Conservation (phyloP, 2,888 invertebrate genomes). For the Parasteatoda lunata region DNA sequence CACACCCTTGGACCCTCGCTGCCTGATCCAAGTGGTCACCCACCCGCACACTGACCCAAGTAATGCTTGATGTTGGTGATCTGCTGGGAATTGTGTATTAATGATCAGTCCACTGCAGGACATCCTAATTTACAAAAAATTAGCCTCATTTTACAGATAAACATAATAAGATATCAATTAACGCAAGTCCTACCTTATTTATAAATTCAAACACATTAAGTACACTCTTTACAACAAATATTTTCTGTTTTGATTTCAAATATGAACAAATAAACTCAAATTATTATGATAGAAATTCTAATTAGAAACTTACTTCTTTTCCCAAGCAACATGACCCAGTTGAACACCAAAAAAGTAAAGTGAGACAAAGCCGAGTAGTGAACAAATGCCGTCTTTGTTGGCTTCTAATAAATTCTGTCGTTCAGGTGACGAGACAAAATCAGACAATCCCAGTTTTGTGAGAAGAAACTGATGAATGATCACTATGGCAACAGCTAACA, state of each 20-base stretch:
- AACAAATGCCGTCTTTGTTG: conserved; percentile 93
- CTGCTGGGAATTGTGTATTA: no score
- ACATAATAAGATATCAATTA: not conserved
- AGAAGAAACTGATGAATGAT: conserved; percentile 60
- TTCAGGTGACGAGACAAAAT: conserved; percentile 14
- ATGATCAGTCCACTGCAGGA: no score
- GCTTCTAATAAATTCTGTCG: conserved; percentile 47
- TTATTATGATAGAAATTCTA: not conserved
- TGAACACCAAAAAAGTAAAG: conserved; percentile 86
- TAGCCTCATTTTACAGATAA: no score
- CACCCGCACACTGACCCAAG: no score
- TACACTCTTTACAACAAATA: not conserved
- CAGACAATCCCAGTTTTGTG: conserved; percentile 23
- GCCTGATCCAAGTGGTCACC: no score
- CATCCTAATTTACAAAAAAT: no score
- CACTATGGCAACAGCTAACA: conserved; percentile 78
- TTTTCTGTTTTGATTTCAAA: not conserved
- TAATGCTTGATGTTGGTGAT: no score
- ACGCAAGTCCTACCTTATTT: not conserved
- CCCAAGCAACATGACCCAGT: conserved; percentile 78
- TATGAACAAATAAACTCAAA: not conserved
- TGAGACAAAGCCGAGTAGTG: conserved; percentile 87
- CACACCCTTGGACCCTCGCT: no score
- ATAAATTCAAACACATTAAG: not conserved
- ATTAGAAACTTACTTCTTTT: conserved; percentile 71